Evolutionary conservation across 2,888 invertebrate species (phyloP), one percentile per base, ranked within the genome.

Genomic region (Zaprionus bogoriensis): DNA sequence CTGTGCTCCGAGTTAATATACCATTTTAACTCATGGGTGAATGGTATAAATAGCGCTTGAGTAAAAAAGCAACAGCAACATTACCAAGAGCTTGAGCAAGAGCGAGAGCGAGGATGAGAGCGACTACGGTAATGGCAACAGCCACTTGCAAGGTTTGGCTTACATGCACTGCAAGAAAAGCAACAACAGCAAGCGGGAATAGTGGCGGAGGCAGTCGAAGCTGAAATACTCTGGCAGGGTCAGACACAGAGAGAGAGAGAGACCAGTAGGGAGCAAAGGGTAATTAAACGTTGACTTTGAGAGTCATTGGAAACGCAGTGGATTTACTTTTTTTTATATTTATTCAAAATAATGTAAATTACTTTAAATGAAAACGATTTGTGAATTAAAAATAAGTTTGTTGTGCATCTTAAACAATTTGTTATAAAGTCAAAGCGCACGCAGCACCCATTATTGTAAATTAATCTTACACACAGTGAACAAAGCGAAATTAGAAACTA

Each of bases 101-200:
- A 23, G 17, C 53, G 54, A 6, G 19, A 2, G 4, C 2, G 3
- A 0, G 4, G 41, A 32, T 46, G 41, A 41, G 62, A 32, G 51
- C 27, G 19, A 52, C 30, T 30, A 68, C 47, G 39, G 63, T 63
- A 71, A 71, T 63, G 58, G 74, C 63, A 74, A 54, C 58, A 74
- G 68, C 68, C 57, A 71, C 70, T 71, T 73, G 68, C 63, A 58
- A 74, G 74, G 48, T 52, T 38, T 30, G 48, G 65, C 51, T 65
- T 69, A 59, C 59, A 27, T 74, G 59, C 74, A 72, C 65, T 69
- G 74, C 28, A 46, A 65, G 57, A 74, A 72, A 36, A 74, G 38
- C 38, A 47, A 30, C 30, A 28, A 27, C 45, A 57, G n/a, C 39
- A 42, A 48, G 12, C 30, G 22, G 7, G 14, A 23, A 5, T 23